Conservation (phyloP, 2,888 invertebrate genomes). For the Eupithecia subfuscata region DNA sequence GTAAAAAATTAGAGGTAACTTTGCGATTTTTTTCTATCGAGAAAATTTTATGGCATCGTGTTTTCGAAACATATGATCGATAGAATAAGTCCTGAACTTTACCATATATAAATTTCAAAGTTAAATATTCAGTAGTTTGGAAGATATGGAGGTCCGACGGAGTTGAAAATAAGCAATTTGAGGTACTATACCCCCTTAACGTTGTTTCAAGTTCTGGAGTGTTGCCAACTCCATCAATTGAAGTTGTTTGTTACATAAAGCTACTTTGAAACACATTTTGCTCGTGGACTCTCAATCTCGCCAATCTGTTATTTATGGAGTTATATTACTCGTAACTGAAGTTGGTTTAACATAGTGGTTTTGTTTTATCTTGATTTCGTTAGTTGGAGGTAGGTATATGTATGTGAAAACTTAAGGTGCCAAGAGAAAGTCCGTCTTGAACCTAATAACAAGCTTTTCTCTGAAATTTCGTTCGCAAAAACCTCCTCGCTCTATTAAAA, state of each 20-base stretch:
- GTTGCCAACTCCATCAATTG: conserved; percentile 24
- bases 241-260: conserved; percentile 25
- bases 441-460: neutral
- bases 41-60: too few relatives aligned
- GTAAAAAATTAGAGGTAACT: too few relatives aligned
- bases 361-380: conserved; percentile 19
- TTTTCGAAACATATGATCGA: too few relatives aligned
- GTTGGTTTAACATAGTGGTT: conserved; percentile 16
- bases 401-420: neutral
- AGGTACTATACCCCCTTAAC: too few relatives aligned
- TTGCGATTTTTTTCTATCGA: too few relatives aligned
- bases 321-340: conserved; percentile 11
- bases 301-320: conserved; percentile 22
- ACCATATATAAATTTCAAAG: too few relatives aligned
- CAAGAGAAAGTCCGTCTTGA: neutral
- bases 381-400: neutral
- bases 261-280: conserved; percentile 20
- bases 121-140: too few relatives aligned
- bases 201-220: conserved; percentile 26
- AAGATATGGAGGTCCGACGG: too few relatives aligned
- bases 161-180: too few relatives aligned
- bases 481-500: neutral
- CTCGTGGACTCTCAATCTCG: conserved; percentile 20
- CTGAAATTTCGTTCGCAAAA: neutral
- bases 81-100: too few relatives aligned